phyloP scores from a whole-genome alignment of 2,797 vertebrate species.

The Anguilla obscura region DNA sequence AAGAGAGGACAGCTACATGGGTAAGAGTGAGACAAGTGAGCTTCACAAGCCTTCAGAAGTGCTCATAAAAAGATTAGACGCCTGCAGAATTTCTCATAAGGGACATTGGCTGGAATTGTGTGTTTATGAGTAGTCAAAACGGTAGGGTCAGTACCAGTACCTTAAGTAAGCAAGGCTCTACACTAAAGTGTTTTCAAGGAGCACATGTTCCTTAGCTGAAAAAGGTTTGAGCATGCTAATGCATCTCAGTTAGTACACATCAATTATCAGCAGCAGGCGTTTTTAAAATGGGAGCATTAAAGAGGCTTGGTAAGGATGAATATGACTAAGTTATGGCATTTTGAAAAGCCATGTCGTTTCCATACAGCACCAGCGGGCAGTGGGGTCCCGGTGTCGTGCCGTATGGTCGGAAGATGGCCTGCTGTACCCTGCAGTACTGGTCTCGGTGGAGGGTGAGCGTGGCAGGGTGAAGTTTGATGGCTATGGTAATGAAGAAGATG shows the following conservation, averaged over 20 bases:
- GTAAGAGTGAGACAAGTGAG: background rate
- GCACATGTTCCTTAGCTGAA: background rate
- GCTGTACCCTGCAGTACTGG: conserved; percentile 53
- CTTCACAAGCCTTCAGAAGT: background rate
- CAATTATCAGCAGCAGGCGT: too few species aligned
- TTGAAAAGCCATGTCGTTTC: conserved; percentile 1
- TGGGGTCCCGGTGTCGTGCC: conserved; percentile 52
- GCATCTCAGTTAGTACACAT: background rate
- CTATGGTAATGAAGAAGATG: conserved; percentile 59
- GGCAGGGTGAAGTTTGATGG: conserved; percentile 55
- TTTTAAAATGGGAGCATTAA: too few species aligned
- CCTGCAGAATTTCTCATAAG: background rate
- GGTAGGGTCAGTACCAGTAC: background rate
- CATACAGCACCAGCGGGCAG: conserved; percentile 53
- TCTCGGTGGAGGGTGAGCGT: conserved; percentile 44
- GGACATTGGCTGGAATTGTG: background rate
- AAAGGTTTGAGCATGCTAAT: background rate
- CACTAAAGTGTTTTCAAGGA: background rate
- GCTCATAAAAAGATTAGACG: background rate
- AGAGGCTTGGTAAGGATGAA: too few species aligned
- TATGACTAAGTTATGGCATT: background rate
- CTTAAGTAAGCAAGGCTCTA: background rate
- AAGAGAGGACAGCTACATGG: background rate
- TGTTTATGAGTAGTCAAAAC: background rate
- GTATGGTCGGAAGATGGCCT: conserved; percentile 57